These are phyloP conservation scores for Glyphotaelius pellucidus DNA, from an alignment of 2,888 invertebrate genomes.

Conservation along the genomic window DNA sequence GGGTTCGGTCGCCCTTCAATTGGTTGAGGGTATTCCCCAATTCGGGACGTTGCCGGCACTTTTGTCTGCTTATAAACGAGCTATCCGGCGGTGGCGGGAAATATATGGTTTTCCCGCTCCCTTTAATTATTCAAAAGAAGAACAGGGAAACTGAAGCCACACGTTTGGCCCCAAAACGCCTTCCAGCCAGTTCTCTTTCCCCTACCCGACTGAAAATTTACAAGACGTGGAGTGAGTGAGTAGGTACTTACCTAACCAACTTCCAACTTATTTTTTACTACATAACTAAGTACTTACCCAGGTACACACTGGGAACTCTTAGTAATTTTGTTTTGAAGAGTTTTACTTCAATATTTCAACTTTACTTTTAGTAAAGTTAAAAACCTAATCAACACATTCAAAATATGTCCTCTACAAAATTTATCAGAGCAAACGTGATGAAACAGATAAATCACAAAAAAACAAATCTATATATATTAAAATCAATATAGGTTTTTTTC, in stretches of 20 bases:
- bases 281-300: neutral
- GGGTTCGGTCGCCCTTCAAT: slow-evolving; percentile 5
- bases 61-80: slow-evolving; percentile 12
- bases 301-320: neutral
- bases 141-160: slow-evolving; percentile 16
- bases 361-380: neutral
- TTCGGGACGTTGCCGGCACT: neutral
- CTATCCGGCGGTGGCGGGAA: neutral
- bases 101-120: neutral
- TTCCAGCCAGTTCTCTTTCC: neutral
- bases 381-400: neutral
- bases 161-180: neutral
- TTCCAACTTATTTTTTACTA: neutral
- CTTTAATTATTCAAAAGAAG: slow-evolving; percentile 24
- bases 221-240: neutral
- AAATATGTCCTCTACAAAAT: no score
- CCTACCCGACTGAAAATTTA: neutral
- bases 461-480: no score
- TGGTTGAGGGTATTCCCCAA: neutral
- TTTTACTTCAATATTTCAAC: no score
- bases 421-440: no score
- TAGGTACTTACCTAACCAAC: neutral
- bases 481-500: no score
- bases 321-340: no score
- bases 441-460: no score